Percentiles rank a stretch among this genome's conserved stretches.
These are phyloP conservation scores for Leptodirus hochenwartii DNA, from an alignment of 2,888 invertebrate species.

Conservation along the genomic window DNA sequence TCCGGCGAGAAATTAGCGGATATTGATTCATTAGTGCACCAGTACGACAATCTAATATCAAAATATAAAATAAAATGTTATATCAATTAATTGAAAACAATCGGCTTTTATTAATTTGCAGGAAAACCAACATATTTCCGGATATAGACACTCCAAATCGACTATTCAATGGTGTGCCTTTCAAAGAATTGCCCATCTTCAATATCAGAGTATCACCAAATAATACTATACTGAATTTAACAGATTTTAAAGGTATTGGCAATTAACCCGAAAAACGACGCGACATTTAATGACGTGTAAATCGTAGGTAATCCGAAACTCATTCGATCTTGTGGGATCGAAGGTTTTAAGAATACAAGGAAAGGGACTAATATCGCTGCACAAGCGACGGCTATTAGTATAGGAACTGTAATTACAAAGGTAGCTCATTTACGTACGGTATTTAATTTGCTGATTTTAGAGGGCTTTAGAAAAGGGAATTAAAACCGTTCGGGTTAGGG, in stretches of 20 bases:
- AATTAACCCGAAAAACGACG: constrained; percentile 2
- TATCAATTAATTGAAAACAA: constrained; percentile 3
- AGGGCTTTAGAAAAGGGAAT: constrained; percentile 53
- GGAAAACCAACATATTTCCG: constrained; percentile 54
- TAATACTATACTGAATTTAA: constrained; percentile 70
- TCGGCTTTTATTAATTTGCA: constrained; percentile 25
- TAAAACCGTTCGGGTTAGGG: constrained; percentile 54
- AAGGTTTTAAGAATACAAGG: constrained; percentile 87
- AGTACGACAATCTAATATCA: constrained; percentile 29
- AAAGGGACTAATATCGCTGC: constrained; percentile 96
- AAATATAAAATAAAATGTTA: background rate
- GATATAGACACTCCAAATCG: constrained; percentile 49
- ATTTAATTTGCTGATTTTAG: too few relatives aligned
- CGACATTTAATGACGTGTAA: background rate
- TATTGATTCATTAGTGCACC: constrained; percentile 42
- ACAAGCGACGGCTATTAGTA: constrained; percentile 74
- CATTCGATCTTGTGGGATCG: constrained; percentile 64
- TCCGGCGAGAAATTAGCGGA: constrained; percentile 54
- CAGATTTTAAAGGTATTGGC: constrained; percentile 44
- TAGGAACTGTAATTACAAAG: constrained; percentile 61
- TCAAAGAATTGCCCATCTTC: constrained; percentile 63
- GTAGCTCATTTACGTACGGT: too few relatives aligned
- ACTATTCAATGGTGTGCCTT: constrained; percentile 59
- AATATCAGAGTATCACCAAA: constrained; percentile 70
- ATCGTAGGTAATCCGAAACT: constrained; percentile 35